A percentile compares a stretch with the other conserved stretches of the same genome.
Evolutionary conservation across 2,797 vertebrate genomes (phyloP).

Genomic region (Podarcis lilfordi): DNA sequence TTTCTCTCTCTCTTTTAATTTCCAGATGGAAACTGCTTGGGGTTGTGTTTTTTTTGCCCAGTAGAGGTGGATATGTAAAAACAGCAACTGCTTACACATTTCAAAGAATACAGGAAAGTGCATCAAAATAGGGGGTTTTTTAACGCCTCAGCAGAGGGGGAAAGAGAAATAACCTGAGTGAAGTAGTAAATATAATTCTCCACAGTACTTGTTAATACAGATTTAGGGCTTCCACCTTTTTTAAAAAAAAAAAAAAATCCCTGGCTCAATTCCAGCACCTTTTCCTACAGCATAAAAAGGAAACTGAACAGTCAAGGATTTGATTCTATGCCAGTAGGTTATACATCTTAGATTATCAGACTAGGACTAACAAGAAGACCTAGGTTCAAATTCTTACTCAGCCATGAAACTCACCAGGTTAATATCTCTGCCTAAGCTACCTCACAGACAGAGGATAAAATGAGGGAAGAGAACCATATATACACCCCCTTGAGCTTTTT

Average conservation of each 20-base stretch:
- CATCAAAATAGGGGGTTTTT: neutral
- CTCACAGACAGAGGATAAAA: neutral
- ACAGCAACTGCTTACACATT: neutral
- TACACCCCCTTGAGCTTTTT: too few relatives aligned
- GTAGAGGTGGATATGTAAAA: neutral
- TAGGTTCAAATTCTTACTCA: neutral
- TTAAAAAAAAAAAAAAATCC: neutral
- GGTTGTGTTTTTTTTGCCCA: neutral
- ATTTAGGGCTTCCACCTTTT: neutral
- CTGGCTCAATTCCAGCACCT: neutral
- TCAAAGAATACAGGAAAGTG: constrained; percentile 3
- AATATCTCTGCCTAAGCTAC: neutral
- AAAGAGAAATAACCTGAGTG: neutral
- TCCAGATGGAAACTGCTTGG: constrained; percentile 12
- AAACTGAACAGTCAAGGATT: neutral
- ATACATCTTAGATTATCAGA: neutral
- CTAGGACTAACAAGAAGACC: neutral
- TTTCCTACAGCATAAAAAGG: neutral
- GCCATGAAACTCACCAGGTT: neutral
- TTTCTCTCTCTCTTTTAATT: neutral
- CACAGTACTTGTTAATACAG: neutral
- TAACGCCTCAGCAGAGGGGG: neutral
- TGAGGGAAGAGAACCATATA: too few relatives aligned
- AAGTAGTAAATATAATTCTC: neutral
- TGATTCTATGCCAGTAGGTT: neutral